Evolutionary conservation across 2,888 invertebrate species (phyloP), one percentile per base, ranked within the genome.

Genomic region (Chrysomela aeneicollis): DNA sequence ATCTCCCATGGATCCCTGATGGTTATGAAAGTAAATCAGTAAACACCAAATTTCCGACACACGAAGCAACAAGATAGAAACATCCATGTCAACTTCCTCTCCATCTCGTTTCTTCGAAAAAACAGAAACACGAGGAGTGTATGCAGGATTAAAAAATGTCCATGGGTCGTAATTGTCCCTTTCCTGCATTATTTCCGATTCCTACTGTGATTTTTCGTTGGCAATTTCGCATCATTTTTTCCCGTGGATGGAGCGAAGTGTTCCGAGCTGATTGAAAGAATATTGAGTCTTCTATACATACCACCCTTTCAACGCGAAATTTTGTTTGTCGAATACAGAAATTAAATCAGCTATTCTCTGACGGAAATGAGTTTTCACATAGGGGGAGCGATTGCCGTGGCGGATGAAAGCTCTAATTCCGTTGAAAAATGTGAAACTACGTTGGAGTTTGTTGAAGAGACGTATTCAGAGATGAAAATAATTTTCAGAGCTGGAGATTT

Each of bases 321-420:
- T 79, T 81, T 81, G 81, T 81, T 80, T 79, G 79, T 76, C 77
- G 79, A 79, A 77, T 77, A 74, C 76, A 73, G 78, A 78, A 82
- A 82, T 82, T 81, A 81, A 81, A 81, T 82, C 80, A 78, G 81
- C 81, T 77, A 78, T 77, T 79, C 78, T 78, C 75, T 73, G 73
- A 61, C 79, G 82, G 82, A 82, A 81, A 82, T 82, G 76, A 76
- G 76, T 77, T 80, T 74, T 73, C 72, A 71, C 73, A 73, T 73
- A 69, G 67, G 74, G 72, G 71, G 42, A 42, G 42, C n/a, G 42
- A 42, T 42, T 42, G 42, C 42, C 15, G 15, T n/a, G 66, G 66
- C 64, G 63, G 66, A 66, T 66, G 65, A 52, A 61, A 66, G 66
- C 69, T 59, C 63, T 57, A 67, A 63, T 63, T 63, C 62, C 57